Conservation (phyloP, 2,797 vertebrate genomes). For the Malurus splendens region DNA sequence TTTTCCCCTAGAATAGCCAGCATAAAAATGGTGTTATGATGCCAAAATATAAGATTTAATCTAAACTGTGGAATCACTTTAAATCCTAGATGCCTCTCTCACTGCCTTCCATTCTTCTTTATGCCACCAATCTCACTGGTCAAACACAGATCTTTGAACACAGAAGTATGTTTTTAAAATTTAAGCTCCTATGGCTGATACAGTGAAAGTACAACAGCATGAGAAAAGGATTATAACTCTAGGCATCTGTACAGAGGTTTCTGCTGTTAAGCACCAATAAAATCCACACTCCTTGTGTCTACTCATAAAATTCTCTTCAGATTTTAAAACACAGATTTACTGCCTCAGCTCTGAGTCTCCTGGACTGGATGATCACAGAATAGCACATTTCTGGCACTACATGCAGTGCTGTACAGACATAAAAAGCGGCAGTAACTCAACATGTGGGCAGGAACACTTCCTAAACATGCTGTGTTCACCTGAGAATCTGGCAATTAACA, state of each 20-base stretch:
- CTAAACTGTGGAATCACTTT: neutral
- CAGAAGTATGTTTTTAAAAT: neutral
- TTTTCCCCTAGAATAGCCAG: neutral
- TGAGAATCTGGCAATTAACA: neutral
- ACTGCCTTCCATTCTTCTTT: neutral
- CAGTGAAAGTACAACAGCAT: neutral
- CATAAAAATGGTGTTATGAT: neutral
- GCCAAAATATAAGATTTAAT: neutral
- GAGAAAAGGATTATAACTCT: neutral
- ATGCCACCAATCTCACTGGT: neutral
- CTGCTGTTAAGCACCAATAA: neutral
- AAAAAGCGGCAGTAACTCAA: neutral
- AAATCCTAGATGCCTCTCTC: neutral
- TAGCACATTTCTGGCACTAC: neutral
- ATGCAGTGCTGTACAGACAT: neutral
- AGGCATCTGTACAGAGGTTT: neutral
- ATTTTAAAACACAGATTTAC: neutral
- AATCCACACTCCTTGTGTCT: neutral
- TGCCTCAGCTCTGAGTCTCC: neutral
- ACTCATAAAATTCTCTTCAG: neutral
- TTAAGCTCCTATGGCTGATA: neutral
- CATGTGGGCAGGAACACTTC: neutral
- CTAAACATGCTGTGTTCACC: neutral
- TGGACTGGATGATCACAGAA: neutral
- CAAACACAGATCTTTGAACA: neutral